phyloP scores from a whole-genome alignment of 1,140 invertebrate genomes.

The Pseudomyrmex concolor region DNA sequence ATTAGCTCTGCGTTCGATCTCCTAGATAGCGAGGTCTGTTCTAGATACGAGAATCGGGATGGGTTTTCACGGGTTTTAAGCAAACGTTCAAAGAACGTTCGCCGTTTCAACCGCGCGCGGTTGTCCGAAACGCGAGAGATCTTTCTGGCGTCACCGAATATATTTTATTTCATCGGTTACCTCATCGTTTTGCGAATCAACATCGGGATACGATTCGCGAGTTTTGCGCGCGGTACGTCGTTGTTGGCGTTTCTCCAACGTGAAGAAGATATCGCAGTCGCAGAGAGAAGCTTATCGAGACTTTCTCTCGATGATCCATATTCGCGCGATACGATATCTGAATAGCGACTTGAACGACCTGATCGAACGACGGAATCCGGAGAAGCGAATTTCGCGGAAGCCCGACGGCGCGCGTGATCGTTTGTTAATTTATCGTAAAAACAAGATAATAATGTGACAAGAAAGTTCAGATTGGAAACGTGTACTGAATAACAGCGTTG shows the following conservation, averaged over 20 bases:
- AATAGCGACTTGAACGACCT: not conserved
- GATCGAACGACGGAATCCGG: conserved; percentile 1
- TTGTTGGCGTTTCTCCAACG: conserved; percentile 77
- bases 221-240: conserved; percentile 79
- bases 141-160: conserved; percentile 65
- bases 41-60: not conserved
- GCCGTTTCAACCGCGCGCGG: not conserved
- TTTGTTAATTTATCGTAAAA: conserved; percentile 16
- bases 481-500: not conserved
- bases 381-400: conserved; percentile 1
- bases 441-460: conserved; percentile 19
- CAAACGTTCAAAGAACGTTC: not conserved
- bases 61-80: not conserved
- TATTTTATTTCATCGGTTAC: conserved; percentile 77
- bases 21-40: not conserved
- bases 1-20: not conserved
- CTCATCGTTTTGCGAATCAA: conserved; percentile 60
- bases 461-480: conserved; percentile 1
- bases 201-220: conserved; percentile 73
- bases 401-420: not conserved
- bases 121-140: conserved; percentile 28
- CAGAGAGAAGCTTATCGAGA: conserved; percentile 76
- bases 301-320: conserved; percentile 77
- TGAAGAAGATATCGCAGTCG: conserved; percentile 74
- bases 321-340: conserved; percentile 67